Conservation (phyloP, 30 jellyfish, hydroid and myxozoan genomes). For the Aurelia sp. region DNA sequence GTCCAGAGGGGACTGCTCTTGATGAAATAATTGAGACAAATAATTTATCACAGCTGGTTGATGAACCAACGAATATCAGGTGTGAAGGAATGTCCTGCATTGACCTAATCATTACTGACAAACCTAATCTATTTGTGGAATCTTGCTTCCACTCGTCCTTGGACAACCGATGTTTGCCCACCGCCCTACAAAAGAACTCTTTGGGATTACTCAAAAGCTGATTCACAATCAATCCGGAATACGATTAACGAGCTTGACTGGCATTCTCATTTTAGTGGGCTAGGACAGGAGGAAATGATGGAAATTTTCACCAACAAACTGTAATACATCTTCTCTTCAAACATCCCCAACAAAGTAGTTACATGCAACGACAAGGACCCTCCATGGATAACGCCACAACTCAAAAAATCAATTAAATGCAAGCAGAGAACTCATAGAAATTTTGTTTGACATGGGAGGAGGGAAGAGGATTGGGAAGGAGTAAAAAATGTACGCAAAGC, state of each 20-base stretch:
- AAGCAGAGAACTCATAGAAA: conserved; percentile 15
- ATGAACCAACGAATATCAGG: too few relatives aligned
- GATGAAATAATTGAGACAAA: conserved; percentile 28
- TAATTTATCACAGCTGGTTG: neutral
- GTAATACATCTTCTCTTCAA: neutral
- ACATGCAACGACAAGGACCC: neutral
- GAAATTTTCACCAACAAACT: conserved; percentile 5
- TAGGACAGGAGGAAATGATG: conserved; percentile 10
- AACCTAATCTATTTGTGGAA: neutral
- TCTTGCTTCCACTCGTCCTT: too few relatives aligned
- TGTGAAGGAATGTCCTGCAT: too few relatives aligned
- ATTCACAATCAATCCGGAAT: conserved; percentile 6
- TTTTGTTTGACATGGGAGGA: neutral
- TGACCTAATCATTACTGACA: conserved; percentile 1
- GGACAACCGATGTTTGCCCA: neutral
- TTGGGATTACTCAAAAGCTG: conserved; percentile 11
- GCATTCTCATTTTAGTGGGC: conserved; percentile 6
- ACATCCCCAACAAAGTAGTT: too few relatives aligned
- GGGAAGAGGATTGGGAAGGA: conserved; percentile 8
- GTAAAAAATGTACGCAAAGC: neutral
- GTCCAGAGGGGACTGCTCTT: neutral
- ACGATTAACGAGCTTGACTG: conserved; percentile 3
- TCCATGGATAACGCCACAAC: conserved; percentile 29
- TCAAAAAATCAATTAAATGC: conserved; percentile 21
- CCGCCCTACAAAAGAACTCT: conserved; percentile 16